Evolutionary conservation across 2,888 invertebrate species (phyloP), one percentile per base, ranked within the genome.

Genomic region (Mamestra brassicae): DNA sequence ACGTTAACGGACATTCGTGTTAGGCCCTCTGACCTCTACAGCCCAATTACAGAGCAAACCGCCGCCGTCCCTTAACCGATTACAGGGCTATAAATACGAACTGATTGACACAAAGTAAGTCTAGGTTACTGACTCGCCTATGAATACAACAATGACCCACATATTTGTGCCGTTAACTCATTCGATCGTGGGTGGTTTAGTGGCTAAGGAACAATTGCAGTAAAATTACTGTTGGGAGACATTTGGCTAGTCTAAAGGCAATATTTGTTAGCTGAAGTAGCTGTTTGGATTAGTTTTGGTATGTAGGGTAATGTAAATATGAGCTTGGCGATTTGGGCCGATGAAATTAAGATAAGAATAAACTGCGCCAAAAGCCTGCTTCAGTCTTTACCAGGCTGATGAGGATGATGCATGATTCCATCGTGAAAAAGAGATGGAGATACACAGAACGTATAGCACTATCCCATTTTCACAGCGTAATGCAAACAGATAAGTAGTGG

Each of bases 71-170:
- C 77, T 76, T 60, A 42, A 34, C 17, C 34, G 17, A 64, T 76
- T 76, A 64, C 7, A 7, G 26, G 36, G 0, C 77, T 60, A 50
- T 77, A 77, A 52, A 81, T 77, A 55, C 26, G 4, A 66, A 34
- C 13, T n/a, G 13, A 50, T 67, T 65, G 55, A 54, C 17, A 54
- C 5, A 36, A 62, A 61, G 11, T 26, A 61, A 57, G 36, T 45
- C 62, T 67, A 57, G 84, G 63, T 65, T 62, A 79, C 52, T 42
- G 50, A n/a, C 66, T 52, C 50, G 13, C 36, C 45, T 52, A 84
- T 80, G 84, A 80, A 80, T 73, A 67, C 34, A 80, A 67, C 84
- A 80, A 60, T 80, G 80, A 80, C 85, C 80, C 57, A 78, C 38
- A 80, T 74, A 61, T 75, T 42, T 61, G 61, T 79, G 34, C 55